Conservation (phyloP, 2,797 vertebrate species). For the Morus bassanus region DNA sequence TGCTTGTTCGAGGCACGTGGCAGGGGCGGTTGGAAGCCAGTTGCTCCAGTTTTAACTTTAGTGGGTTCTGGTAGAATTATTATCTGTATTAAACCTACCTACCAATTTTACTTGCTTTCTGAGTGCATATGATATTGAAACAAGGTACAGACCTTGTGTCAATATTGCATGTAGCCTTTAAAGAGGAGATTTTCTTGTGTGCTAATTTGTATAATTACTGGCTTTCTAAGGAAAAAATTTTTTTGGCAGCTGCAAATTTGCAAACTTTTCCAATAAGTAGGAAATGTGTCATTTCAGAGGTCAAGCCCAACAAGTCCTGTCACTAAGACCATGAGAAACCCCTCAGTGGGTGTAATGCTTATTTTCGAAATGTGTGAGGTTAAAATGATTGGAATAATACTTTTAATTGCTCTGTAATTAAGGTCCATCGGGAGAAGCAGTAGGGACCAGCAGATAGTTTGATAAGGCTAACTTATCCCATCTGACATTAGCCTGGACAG, state of each 20-base stretch:
- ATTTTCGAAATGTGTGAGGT: not conserved
- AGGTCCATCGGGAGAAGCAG: not conserved
- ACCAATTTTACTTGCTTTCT: not conserved
- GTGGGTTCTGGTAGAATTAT: not conserved
- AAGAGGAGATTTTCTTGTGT: not conserved
- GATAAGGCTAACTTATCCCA: not conserved
- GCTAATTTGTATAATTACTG: not conserved
- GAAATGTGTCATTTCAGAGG: not conserved
- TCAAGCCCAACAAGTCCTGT: not conserved
- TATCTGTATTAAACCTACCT: not conserved
- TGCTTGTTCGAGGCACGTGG: not conserved
- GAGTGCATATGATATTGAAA: not conserved
- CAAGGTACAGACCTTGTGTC: not conserved
- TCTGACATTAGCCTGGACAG: slow-evolving; percentile 4
- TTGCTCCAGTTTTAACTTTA: not conserved
- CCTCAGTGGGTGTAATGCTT: not conserved
- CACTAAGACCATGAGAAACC: not conserved
- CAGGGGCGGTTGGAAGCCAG: not conserved
- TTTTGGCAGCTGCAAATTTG: not conserved
- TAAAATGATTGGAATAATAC: not conserved
- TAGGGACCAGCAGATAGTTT: slow-evolving; percentile 7
- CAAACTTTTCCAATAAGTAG: not conserved
- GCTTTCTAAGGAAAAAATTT: not conserved
- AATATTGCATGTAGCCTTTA: not conserved
- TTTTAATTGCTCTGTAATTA: slow-evolving; percentile 62